Evolutionary conservation across 2,888 invertebrate genomes (phyloP), one percentile per base, ranked within the genome.

Genomic region (Elysia crispata): DNA sequence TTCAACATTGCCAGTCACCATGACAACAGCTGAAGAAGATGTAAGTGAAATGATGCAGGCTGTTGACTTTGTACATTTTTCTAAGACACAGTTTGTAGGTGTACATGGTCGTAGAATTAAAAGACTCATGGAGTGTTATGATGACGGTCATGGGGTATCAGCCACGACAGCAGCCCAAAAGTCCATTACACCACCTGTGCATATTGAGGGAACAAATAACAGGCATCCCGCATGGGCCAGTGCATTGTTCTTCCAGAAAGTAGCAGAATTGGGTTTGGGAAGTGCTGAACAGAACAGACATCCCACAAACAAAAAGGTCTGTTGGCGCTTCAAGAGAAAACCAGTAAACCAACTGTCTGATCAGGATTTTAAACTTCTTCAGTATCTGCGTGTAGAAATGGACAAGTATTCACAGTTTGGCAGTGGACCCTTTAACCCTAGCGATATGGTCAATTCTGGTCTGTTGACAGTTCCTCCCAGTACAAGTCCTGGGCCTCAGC

Each of bases 161-260:
- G 86, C 86, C 13, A 85, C 86, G 28, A 84, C 84, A 15, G 86
- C 86, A n/a, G 84, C 86, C n/a, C 86, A 86, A 73, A 85, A 86
- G 72, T 86, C 86, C 60, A 86, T 86, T n/a, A 83, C 86, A 0
- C 86, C 86, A n/a, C 84, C 85, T 66, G 86, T 86, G 50, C 76
- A 82, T 25, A 79, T 85, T 66, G 83, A 81, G 11, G 85, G 85
- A 1, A 86, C 83, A 25, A 84, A 84, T 76, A 86, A 86, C 77
- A 33, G 83, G 11, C 84, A 86, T 67, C 86, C 86, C 5, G 83
- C 84, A 0, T 86, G 86, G 86, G 86, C 83, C 0, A 84, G 85
- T 1, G 86, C 83, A 15, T 76, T 86, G n/a, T 86, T 86, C 77
- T 86, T 85, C 76, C 83, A 86, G 64, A 86, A 86, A 69, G 84